Percentiles rank a stretch among this genome's conserved stretches.
These are phyloP conservation scores for Xestia ashworthii DNA, from an alignment of 2,888 invertebrate genomes.

Conservation along the genomic window DNA sequence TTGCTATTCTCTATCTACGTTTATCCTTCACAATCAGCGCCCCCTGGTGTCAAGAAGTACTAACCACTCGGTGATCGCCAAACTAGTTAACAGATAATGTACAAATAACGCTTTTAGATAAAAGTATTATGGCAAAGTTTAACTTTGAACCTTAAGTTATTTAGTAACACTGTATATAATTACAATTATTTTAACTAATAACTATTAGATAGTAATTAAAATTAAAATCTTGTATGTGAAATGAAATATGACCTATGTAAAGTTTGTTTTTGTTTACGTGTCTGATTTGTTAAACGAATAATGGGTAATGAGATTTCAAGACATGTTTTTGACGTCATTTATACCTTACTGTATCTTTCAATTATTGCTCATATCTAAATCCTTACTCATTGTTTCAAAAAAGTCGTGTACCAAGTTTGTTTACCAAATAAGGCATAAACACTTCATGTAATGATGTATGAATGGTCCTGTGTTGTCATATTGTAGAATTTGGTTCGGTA, in stretches of 20 bases:
- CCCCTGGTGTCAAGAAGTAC: constrained; percentile 10
- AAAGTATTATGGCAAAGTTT: constrained; percentile 70
- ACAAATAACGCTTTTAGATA: constrained; percentile 67
- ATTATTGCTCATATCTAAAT: not conserved
- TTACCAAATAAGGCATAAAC: constrained; percentile 3
- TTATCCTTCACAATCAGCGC: not conserved
- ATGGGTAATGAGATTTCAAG: not conserved
- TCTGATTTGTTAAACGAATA: constrained; percentile 21
- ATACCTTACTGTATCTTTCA: not conserved
- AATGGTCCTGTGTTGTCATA: constrained; percentile 10
- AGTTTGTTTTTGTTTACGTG: constrained; percentile 9
- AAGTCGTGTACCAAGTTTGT: not conserved
- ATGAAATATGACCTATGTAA: constrained; percentile 19
- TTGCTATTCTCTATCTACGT: not conserved
- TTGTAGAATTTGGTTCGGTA: constrained; percentile 38
- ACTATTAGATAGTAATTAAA: constrained; percentile 17
- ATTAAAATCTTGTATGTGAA: constrained; percentile 8
- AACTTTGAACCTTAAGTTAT: constrained; percentile 57
- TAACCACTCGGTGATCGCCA: constrained; percentile 42
- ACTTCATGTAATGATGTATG: not conserved
- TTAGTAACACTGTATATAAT: constrained; percentile 58
- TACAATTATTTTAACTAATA: constrained; percentile 10
- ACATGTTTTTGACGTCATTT: not conserved
- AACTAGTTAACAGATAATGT: constrained; percentile 64
- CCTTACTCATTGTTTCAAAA: not conserved